Base-by-base conservation (phyloP, 2,797 vertebrate species). In the Odontamblyopus rebecca region DNA sequence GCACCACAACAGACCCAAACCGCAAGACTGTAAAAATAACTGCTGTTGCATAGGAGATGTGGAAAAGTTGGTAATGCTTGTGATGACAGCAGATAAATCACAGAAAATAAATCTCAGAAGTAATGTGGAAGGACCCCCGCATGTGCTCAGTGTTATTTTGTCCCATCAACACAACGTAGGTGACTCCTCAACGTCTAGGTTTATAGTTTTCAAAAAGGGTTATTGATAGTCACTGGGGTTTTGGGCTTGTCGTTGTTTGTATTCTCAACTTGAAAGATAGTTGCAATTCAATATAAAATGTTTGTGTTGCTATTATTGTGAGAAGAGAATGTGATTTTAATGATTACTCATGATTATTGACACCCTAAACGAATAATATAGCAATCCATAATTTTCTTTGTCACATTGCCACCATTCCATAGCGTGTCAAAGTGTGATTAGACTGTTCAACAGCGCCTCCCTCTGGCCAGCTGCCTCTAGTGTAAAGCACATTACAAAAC, bases 381-480 rank as follows among this genome's bases (percentile, higher is more conserved):
- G 13, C 15, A 15, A 48, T 48, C 44, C 44, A 15, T 48, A 15
- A 16, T 48, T 48, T 38, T 35, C 35, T 38, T 38, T 15, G 44
- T 15, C 44, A 44, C 41, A 48, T 16, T 48, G 44, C 16, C 44
- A 4, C 1, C 13, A 16, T 15, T 48, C 44, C 15, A 48, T 13
- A 11, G 7, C 13, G 44, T 13, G 44, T 48, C 13, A n/a, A 67
- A 59, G 15, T 6, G 2, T 3, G 27, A 4, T 56, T 59, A 8
- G 53, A 57, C 27, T 60, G 53, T 70, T 67, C 38, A 79, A 82
- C 71, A 88, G 74, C 83, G 4, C 81, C 86, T 75, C 29, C 78
- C 1, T 62, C 78, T 86, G 86, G 82, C 50, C 8, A 60, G 27
- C 7, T 11, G 61, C 12, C 30, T 62, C 18, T 1, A 38, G 61